Evolutionary conservation across 2,888 invertebrate species (phyloP).

Genomic region (Arrhopalites spinosus): DNA sequence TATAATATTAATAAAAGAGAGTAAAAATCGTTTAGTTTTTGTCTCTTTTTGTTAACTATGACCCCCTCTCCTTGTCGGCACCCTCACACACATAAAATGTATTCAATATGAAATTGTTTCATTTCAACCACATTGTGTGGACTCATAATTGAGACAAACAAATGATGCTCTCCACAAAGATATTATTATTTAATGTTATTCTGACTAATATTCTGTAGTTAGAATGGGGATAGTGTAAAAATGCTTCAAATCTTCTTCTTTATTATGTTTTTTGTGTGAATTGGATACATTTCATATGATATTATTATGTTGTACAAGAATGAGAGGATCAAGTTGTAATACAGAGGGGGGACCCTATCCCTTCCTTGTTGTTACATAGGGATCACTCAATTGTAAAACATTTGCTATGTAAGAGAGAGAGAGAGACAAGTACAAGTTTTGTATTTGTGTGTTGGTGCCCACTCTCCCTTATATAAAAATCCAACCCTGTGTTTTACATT

Average conservation of each 20-base stretch:
- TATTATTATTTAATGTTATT: conserved; percentile 32
- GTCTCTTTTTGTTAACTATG: neutral
- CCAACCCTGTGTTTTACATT: conserved; percentile 9
- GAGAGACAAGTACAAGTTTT: neutral
- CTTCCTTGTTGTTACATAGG: neutral
- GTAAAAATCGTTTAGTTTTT: conserved; percentile 10
- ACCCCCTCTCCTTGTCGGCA: conserved; percentile 12
- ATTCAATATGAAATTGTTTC: too few relatives aligned
- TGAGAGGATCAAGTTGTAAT: too few relatives aligned
- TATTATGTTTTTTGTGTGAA: neutral
- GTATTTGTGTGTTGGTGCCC: neutral
- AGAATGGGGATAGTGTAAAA: too few relatives aligned
- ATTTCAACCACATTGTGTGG: conserved; percentile 5
- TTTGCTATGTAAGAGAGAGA: neutral
- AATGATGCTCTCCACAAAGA: conserved; percentile 29
- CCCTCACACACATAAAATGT: too few relatives aligned
- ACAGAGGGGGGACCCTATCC: neutral
- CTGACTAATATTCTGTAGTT: neutral
- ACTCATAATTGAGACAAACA: conserved; percentile 11
- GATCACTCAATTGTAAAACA: neutral
- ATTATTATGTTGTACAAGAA: too few relatives aligned
- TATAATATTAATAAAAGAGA: neutral
- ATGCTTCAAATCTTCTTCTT: neutral
- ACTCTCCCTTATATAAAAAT: neutral
- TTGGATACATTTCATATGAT: too few relatives aligned